Percentiles rank a stretch among this genome's conserved stretches.
Evolutionary conservation across 1,140 invertebrate species (phyloP).

Genomic region (Drosophila biarmipes): DNA sequence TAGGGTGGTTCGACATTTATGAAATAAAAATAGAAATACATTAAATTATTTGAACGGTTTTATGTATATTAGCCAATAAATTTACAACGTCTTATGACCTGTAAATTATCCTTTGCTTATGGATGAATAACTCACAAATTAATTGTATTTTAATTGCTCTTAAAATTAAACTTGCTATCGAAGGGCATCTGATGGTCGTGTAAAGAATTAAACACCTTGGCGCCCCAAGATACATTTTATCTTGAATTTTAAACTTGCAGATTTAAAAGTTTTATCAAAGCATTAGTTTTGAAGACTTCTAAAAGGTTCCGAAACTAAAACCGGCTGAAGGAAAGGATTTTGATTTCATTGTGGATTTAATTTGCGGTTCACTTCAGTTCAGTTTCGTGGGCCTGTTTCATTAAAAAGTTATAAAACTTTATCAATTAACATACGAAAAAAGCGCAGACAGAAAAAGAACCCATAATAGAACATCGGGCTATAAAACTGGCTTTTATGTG

Average conservation of each 20-base stretch:
- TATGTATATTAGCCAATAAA: too few species aligned
- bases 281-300: slow-evolving; percentile 11
- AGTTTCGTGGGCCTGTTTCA: slow-evolving; percentile 34
- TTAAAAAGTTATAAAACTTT: slow-evolving; percentile 56
- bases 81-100: too few species aligned
- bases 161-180: not conserved
- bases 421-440: slow-evolving; percentile 57
- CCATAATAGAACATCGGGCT: slow-evolving; percentile 26
- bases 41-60: too few species aligned
- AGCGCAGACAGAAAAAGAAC: slow-evolving; percentile 26
- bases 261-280: slow-evolving; percentile 20
- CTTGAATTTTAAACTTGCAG: slow-evolving; percentile 20
- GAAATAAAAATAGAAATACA: too few species aligned
- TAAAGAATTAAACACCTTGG: not conserved
- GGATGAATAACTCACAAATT: too few species aligned
- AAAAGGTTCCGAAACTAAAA: slow-evolving; percentile 37
- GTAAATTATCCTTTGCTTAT: too few species aligned
- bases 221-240: slow-evolving; percentile 12
- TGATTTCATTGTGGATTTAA: slow-evolving; percentile 10
- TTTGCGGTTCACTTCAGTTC: slow-evolving; percentile 3
- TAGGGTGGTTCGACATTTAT: too few species aligned
- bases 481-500: slow-evolving; percentile 41
- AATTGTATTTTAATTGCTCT: not conserved
- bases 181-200: slow-evolving; percentile 12
- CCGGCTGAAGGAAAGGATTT: slow-evolving; percentile 49